These are phyloP conservation scores for Aproaerema taeniolella DNA, from an alignment of 2,888 invertebrate genomes.

Conservation along the genomic window DNA sequence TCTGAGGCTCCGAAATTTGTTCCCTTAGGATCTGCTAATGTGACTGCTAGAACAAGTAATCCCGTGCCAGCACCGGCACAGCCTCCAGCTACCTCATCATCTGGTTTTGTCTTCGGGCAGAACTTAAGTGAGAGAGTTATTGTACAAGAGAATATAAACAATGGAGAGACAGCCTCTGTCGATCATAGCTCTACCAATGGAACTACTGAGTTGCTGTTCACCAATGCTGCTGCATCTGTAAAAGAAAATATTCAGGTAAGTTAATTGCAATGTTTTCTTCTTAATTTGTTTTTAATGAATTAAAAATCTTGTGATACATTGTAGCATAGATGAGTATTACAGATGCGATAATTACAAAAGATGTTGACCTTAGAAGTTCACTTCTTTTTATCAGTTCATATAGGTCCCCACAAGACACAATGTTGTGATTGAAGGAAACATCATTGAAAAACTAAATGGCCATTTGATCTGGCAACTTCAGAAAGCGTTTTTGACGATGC, in stretches of 20 bases:
- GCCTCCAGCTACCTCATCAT: constrained; percentile 61
- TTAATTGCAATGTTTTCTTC: too few species aligned
- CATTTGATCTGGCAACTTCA: too few species aligned
- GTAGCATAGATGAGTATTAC: too few species aligned
- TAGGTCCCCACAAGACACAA: too few species aligned
- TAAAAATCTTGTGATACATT: too few species aligned
- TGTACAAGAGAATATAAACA: constrained; percentile 75
- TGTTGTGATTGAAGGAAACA: too few species aligned
- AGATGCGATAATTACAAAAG: too few species aligned
- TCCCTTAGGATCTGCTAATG: constrained; percentile 56
- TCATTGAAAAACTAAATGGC: too few species aligned
- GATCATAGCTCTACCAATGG: constrained; percentile 75
- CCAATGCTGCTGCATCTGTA: constrained; percentile 81
- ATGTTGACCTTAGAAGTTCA: too few species aligned
- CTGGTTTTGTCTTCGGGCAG: constrained; percentile 93
- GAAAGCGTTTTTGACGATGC: too few species aligned
- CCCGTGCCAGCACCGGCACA: constrained; percentile 68
- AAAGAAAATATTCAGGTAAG: constrained; percentile 62
- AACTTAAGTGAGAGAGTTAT: constrained; percentile 92
- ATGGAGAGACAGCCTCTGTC: constrained; percentile 52
- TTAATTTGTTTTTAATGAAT: too few species aligned
- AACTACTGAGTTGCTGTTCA: constrained; percentile 83
- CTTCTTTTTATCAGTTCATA: too few species aligned
- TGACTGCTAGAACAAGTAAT: constrained; percentile 53
- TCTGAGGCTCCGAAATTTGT: constrained; percentile 65